Percentiles rank a stretch among this genome's conserved stretches.
Conservation (phyloP, 2,888 invertebrate genomes). For the Orthosia incerta region DNA sequence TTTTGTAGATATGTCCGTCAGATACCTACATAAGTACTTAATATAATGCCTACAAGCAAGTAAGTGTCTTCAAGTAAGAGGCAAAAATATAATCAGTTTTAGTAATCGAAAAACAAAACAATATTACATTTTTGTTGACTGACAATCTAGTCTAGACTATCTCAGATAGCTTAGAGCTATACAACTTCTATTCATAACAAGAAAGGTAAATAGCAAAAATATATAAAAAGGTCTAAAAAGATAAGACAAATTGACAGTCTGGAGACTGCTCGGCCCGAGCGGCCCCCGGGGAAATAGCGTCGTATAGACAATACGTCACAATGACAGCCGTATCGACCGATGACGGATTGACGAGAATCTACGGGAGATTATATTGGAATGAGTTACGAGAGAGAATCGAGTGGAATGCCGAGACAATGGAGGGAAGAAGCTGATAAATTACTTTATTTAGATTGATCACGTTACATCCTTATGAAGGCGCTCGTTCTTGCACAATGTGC, state of each 20-base stretch:
- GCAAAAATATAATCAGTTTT: not conserved
- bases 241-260: conserved; percentile 33
- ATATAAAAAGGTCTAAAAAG: conserved; percentile 5
- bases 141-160: not conserved
- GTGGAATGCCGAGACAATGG: not conserved
- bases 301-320: conserved; percentile 42
- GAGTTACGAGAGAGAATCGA: conserved; percentile 25
- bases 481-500: not conserved
- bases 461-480: not conserved
- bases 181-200: not conserved
- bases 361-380: conserved; percentile 32
- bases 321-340: conserved; percentile 44
- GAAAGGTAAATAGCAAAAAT: not conserved
- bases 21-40: not conserved
- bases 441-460: conserved; percentile 20
- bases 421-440: not conserved
- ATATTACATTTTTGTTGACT: not conserved
- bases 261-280: not conserved
- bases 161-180: not conserved
- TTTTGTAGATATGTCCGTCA: not conserved
- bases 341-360: conserved; percentile 43
- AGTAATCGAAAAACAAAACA: not conserved
- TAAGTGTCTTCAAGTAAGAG: not conserved
- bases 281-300: conserved; percentile 28
- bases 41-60: not conserved